Conservation (phyloP, 64 coral and sea anemone species). For the Acropora tenuis region DNA sequence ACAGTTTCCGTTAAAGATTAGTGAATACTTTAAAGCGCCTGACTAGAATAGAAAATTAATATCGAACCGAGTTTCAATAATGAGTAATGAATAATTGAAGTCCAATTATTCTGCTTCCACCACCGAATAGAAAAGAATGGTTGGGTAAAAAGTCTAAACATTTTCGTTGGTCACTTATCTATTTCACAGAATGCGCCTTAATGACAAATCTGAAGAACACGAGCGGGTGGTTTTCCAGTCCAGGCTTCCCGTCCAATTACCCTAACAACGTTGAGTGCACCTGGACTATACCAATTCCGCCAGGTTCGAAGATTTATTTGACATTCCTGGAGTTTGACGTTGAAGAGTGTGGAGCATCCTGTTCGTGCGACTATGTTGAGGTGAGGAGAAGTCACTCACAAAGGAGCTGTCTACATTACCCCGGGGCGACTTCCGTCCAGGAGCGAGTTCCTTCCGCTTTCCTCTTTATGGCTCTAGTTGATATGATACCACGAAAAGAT, state of each 20-base stretch:
- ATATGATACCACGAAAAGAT: too few relatives aligned
- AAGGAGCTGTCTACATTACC: too few relatives aligned
- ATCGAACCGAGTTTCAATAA: too few relatives aligned
- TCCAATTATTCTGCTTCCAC: too few relatives aligned
- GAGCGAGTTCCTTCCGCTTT: background rate
- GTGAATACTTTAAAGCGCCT: too few relatives aligned
- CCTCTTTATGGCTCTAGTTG: too few relatives aligned
- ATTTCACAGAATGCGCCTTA: background rate
- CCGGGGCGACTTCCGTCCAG: background rate
- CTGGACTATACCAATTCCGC: constrained; percentile 24
- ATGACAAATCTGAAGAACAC: constrained; percentile 14
- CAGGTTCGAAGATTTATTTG: constrained; percentile 37
- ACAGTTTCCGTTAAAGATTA: too few relatives aligned
- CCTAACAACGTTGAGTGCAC: background rate
- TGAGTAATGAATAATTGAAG: too few relatives aligned
- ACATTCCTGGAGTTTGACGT: constrained; percentile 40
- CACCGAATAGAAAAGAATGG: too few relatives aligned
- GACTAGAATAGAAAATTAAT: too few relatives aligned
- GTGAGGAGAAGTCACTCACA: background rate
- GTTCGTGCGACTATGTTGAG: constrained; percentile 31
- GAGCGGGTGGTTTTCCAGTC: constrained; percentile 42
- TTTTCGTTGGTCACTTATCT: background rate
- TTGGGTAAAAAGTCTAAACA: too few relatives aligned
- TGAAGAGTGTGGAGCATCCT: constrained; percentile 4
- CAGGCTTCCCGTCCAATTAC: constrained; percentile 14